A percentile compares a stretch with the other conserved stretches of the same genome.
Conservation (phyloP, 2,113 vertebrate genomes). For the Perca schrenkii region DNA sequence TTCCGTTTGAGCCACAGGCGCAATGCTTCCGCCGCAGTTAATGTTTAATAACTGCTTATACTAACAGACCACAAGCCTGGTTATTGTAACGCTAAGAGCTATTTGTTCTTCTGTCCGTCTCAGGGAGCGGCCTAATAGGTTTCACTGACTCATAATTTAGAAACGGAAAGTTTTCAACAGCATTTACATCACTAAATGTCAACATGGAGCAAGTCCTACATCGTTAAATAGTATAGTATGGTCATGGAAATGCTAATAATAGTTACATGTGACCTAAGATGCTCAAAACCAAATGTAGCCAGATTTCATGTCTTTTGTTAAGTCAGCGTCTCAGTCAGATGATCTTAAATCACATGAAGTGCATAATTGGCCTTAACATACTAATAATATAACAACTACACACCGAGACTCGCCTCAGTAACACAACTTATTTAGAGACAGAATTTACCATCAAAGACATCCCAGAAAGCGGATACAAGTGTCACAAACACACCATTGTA, state of each 20-base stretch:
- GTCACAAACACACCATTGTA: too few relatives aligned
- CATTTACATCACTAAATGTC: background rate
- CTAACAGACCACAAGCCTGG: background rate
- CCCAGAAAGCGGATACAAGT: background rate
- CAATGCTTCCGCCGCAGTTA: background rate
- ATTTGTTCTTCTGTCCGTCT: background rate
- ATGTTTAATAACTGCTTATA: conserved; percentile 16
- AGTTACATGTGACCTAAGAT: too few relatives aligned
- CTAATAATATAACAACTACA: background rate
- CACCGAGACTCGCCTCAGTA: too few relatives aligned
- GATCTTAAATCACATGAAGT: background rate
- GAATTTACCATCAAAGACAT: background rate
- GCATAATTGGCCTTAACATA: background rate
- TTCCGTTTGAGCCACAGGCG: conserved; percentile 4
- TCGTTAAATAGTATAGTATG: background rate
- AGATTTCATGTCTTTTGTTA: too few relatives aligned
- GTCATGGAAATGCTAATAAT: background rate
- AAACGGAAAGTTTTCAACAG: background rate
- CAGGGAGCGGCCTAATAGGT: background rate
- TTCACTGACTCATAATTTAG: conserved; percentile 18
- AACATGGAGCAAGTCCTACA: background rate
- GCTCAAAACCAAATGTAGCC: too few relatives aligned
- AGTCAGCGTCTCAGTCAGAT: background rate
- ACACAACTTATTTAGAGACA: background rate
- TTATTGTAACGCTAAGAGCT: conserved; percentile 2